Percentiles rank a stretch among this genome's conserved stretches.
Evolutionary conservation across 2,888 invertebrate genomes (phyloP).

Genomic region (Harpalus rufipes): DNA sequence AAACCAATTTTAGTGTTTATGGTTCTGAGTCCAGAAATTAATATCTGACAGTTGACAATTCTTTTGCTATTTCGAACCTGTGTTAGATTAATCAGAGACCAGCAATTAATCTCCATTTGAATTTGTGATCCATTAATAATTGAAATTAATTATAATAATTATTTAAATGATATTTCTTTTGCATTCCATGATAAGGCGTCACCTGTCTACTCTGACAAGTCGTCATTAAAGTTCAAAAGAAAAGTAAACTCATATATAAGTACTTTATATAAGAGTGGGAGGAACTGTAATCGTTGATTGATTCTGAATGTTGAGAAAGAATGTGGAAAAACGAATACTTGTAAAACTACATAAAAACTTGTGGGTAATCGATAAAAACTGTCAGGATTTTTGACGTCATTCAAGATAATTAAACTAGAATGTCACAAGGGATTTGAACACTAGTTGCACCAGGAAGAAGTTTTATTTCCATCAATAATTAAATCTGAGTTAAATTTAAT

Average conservation of each 20-base stretch:
- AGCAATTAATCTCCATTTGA: no score
- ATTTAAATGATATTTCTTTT: no score
- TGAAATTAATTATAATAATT: no score
- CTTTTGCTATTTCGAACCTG: no score
- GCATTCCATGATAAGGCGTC: no score
- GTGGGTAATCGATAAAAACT: not conserved
- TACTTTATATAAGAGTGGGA: not conserved
- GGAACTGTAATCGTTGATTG: not conserved
- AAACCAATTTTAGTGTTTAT: no score
- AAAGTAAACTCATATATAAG: not conserved
- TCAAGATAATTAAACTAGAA: slow-evolving; percentile 19
- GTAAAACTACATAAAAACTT: slow-evolving; percentile 4
- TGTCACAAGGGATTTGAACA: slow-evolving; percentile 16
- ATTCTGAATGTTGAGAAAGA: not conserved
- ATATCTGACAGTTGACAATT: no score
- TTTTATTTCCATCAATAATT: slow-evolving; percentile 30
- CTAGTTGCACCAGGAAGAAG: slow-evolving; percentile 7
- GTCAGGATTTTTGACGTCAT: slow-evolving; percentile 27
- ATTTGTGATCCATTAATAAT: no score
- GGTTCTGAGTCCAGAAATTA: no score
- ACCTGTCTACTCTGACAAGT: no score
- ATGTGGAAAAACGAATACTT: not conserved
- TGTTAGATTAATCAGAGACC: no score
- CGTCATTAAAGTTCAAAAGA: no score
- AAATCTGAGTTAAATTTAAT: slow-evolving; percentile 1